A percentile compares a stretch with the other conserved stretches of the same genome.
phyloP scores from a whole-genome alignment of 2,888 invertebrate species.

The Julus scandinavius region DNA sequence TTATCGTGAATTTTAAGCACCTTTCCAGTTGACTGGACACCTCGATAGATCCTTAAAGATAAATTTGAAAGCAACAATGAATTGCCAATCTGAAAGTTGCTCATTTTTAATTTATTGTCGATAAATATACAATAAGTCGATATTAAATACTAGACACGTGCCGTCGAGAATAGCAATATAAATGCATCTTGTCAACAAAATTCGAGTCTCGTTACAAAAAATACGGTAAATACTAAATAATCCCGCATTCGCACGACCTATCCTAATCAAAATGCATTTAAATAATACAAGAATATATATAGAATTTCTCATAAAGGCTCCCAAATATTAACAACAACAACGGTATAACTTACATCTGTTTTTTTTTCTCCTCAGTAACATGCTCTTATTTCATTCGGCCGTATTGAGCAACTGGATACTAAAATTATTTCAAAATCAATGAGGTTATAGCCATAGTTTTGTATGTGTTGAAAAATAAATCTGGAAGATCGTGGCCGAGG shows the following conservation, averaged over 20 bases:
- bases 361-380: no score
- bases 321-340: neutral
- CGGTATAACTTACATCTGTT: neutral
- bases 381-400: neutral
- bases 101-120: neutral
- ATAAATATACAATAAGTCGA: constrained; percentile 20
- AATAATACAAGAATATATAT: neutral
- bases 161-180: constrained; percentile 31
- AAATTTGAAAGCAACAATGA: neutral
- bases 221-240: neutral
- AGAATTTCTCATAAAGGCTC: neutral
- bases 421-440: neutral
- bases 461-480: no score
- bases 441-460: no score
- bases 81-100: neutral
- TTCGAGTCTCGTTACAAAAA: neutral
- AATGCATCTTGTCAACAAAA: constrained; percentile 9
- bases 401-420: neutral
- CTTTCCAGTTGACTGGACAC: no score
- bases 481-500: no score
- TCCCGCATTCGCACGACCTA: neutral
- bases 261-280: constrained; percentile 16
- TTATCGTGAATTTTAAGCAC: no score
- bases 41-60: no score
- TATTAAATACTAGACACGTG: neutral